These are phyloP conservation scores for Helicoverpa zea DNA, from an alignment of 1,140 invertebrate genomes.

Conservation along the genomic window DNA sequence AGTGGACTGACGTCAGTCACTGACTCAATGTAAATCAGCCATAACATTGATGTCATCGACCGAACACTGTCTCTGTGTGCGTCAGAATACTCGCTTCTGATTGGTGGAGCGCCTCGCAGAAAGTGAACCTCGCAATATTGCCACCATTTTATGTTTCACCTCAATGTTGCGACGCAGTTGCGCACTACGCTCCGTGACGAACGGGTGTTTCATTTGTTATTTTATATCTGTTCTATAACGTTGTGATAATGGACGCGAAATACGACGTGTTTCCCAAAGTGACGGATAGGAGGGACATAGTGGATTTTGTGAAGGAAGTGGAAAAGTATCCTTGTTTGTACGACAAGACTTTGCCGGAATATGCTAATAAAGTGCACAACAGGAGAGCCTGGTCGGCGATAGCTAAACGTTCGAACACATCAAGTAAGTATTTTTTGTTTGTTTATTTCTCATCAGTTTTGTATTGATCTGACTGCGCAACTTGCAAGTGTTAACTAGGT, in stretches of 20 bases:
- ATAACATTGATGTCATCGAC: conserved; percentile 39
- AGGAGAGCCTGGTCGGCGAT: conserved; percentile 50
- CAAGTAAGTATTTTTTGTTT: conserved; percentile 17
- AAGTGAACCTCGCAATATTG: conserved; percentile 39
- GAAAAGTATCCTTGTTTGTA: conserved; percentile 55
- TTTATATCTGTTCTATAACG: background rate
- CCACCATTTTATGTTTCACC: conserved; percentile 40
- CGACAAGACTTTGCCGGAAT: conserved; percentile 53
- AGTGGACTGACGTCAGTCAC: too few species aligned
- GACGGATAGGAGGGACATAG: conserved; percentile 50
- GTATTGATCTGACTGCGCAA: background rate
- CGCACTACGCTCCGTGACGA: conserved; percentile 16
- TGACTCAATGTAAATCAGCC: too few species aligned
- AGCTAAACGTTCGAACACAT: conserved; percentile 50
- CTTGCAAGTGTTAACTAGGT: background rate
- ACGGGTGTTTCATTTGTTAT: conserved; percentile 22
- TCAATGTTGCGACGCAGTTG: conserved; percentile 44
- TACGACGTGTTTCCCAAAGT: conserved; percentile 42
- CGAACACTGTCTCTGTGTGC: background rate
- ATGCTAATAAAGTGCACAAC: conserved; percentile 52
- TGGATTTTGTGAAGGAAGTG: conserved; percentile 56
- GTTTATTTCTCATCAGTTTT: background rate
- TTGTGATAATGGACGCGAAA: conserved; percentile 42
- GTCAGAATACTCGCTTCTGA: conserved; percentile 21
- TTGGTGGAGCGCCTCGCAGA: conserved; percentile 1